Evolutionary conservation across 2,888 invertebrate species (phyloP).

Genomic region (Venusia cambrica): DNA sequence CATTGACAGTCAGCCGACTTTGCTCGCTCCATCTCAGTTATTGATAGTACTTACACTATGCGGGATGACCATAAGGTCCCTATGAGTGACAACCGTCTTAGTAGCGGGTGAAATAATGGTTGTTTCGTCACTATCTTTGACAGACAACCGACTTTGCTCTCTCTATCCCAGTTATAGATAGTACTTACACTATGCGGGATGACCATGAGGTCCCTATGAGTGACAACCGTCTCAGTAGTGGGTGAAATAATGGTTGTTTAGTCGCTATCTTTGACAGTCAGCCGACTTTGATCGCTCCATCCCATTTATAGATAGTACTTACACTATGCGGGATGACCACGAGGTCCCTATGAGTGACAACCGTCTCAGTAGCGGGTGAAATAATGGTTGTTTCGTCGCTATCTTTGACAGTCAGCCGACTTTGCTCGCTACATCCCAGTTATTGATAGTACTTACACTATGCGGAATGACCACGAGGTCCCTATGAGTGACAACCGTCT

Average conservation of each 20-base stretch:
- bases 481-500: no score
- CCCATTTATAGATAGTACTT: conserved; percentile 54
- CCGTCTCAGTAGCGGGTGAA: conserved; percentile 30
- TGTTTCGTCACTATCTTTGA: no score
- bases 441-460: conserved; percentile 51
- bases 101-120: no score
- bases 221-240: conserved; percentile 32
- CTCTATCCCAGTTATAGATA: no score
- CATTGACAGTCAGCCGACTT: no score
- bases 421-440: conserved; percentile 43
- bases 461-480: conserved; percentile 58
- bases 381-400: conserved; percentile 5
- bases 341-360: no score
- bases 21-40: no score
- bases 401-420: conserved; percentile 43
- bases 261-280: conserved; percentile 38
- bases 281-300: conserved; percentile 46
- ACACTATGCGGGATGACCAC: no score
- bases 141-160: no score
- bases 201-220: conserved; percentile 47
- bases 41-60: no score
- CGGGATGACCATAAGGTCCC: no score
- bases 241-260: conserved; percentile 25
- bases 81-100: no score
- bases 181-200: conserved; percentile 55